These are phyloP conservation scores for Talpa occidentalis DNA, from an alignment of 2,113 vertebrate genomes.

Conservation along the genomic window DNA sequence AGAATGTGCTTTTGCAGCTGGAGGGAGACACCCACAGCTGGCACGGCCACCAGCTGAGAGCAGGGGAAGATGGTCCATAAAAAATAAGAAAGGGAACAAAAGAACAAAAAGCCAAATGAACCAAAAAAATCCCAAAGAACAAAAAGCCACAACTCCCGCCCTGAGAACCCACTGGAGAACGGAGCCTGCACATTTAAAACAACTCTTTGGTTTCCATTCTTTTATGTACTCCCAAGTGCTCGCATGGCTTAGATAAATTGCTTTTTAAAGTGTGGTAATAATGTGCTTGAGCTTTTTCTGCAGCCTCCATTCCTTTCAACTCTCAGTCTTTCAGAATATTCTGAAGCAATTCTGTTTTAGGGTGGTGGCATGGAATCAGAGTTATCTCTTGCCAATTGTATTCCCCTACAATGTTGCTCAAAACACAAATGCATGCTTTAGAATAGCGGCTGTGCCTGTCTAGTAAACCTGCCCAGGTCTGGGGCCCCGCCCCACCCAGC, in stretches of 20 bases:
- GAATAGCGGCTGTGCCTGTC: slow-evolving; percentile 91
- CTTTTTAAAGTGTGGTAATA: slow-evolving; percentile 88
- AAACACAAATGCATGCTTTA: slow-evolving; percentile 95
- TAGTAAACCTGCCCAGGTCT: slow-evolving; percentile 83
- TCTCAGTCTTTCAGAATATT: slow-evolving; percentile 98
- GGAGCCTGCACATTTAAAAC: slow-evolving; percentile 90
- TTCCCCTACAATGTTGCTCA: slow-evolving; percentile 94
- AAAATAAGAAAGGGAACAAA: not conserved
- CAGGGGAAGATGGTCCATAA: not conserved
- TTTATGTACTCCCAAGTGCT: slow-evolving; percentile 85
- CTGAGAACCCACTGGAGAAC: slow-evolving; percentile 48
- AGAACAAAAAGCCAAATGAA: not conserved
- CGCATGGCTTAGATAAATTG: slow-evolving; percentile 89
- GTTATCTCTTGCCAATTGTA: slow-evolving; percentile 96
- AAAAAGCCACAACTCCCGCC: not conserved
- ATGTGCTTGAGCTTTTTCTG: slow-evolving; percentile 93
- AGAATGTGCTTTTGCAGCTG: slow-evolving; percentile 55
- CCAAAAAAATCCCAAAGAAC: too few species aligned
- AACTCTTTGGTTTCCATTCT: slow-evolving; percentile 80
- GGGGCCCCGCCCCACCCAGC: slow-evolving; percentile 40
- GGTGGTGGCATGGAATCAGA: slow-evolving; percentile 99
- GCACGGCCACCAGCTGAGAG: slow-evolving; percentile 17
- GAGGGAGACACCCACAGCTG: slow-evolving; percentile 21
- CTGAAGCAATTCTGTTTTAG: slow-evolving; percentile 99
- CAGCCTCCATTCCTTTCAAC: slow-evolving; percentile 93